A percentile compares a stretch with the other conserved stretches of the same genome.
Conservation (phyloP, 2,888 invertebrate genomes). For the Liposcelis brunnea region DNA sequence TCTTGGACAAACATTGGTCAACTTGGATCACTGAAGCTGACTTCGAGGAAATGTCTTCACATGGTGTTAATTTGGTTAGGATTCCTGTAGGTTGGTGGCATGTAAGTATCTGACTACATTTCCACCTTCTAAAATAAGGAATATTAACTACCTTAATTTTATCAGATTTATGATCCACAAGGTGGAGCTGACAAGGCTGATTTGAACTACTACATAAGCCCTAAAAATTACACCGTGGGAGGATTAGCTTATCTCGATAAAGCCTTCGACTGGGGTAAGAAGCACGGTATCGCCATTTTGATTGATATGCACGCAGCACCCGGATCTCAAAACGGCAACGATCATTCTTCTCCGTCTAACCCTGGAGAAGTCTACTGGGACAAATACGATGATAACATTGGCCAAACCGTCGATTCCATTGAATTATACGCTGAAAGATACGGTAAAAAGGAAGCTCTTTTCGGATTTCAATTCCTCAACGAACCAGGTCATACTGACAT, state of each 20-base stretch:
- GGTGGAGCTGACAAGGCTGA: not conserved
- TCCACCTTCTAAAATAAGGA: no score
- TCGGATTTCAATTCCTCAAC: not conserved
- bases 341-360: not conserved
- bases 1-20: constrained; percentile 3
- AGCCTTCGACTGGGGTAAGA: not conserved
- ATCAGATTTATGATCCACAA: constrained; percentile 6
- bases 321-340: constrained; percentile 4
- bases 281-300: constrained; percentile 1
- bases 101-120: no score
- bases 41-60: not conserved
- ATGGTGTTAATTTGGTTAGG: not conserved
- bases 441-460: not conserved
- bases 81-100: constrained; percentile 6
- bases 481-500: not conserved
- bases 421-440: not conserved
- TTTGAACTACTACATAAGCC: not conserved
- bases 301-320: not conserved
- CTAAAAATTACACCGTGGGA: not conserved
- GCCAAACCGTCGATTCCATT: constrained; percentile 1
- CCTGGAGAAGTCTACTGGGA: constrained; percentile 6
- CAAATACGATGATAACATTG: not conserved
- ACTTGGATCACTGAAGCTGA: constrained; percentile 1
- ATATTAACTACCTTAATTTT: no score
- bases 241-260: constrained; percentile 1